phyloP scores from a whole-genome alignment of 2,888 invertebrate genomes.

The Nesidiocoris tenuis region DNA sequence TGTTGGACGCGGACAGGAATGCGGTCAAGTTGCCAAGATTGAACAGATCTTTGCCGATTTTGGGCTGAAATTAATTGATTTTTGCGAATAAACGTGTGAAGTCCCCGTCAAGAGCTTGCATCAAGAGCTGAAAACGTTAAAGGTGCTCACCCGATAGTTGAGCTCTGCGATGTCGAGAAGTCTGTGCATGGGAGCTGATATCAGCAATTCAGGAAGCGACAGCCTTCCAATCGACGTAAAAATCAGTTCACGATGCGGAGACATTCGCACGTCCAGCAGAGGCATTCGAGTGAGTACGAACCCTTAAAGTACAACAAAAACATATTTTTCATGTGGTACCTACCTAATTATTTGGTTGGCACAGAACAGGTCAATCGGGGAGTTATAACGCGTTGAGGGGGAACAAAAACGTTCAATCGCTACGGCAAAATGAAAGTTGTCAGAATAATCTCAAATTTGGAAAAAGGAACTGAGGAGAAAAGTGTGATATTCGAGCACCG shows the following conservation, averaged over 20 bases:
- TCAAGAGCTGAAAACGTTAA: no score
- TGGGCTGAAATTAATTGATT: conserved; percentile 13
- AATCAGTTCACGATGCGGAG: conserved; percentile 28
- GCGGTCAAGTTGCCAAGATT: conserved; percentile 49
- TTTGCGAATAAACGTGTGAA: not conserved
- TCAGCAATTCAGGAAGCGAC: conserved; percentile 44
- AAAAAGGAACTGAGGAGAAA: no score
- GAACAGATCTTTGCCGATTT: conserved; percentile 37
- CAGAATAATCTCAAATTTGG: no score
- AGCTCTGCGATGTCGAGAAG: conserved; percentile 34
- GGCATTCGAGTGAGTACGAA: conserved; percentile 49
- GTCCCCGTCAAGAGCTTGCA: not conserved
- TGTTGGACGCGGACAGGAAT: conserved; percentile 43
- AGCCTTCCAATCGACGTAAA: conserved; percentile 44
- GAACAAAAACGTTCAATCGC: no score
- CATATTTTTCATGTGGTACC: no score
- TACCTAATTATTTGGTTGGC: not conserved
- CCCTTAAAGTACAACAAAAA: conserved; percentile 30
- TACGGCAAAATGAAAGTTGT: no score
- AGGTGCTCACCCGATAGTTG: conserved; percentile 10
- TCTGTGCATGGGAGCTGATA: conserved; percentile 21
- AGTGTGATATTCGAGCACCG: no score
- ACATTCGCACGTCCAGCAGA: conserved; percentile 34
- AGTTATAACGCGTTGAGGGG: no score
- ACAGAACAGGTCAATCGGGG: not conserved